phyloP scores from a whole-genome alignment of 2,888 invertebrate species.

The Drosophila gaucha region DNA sequence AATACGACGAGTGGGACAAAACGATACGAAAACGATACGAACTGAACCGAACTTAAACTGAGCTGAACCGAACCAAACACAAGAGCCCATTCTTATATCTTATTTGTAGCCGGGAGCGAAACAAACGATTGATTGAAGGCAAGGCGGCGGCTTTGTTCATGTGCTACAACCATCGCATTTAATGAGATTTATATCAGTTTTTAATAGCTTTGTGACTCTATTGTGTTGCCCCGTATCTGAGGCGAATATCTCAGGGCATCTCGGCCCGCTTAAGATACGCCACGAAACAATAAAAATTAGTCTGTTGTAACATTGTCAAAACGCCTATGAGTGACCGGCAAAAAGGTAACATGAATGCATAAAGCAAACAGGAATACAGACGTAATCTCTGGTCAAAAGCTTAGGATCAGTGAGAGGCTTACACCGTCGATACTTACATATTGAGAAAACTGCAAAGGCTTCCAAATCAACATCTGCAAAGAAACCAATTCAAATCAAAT shows the following conservation, averaged over 20 bases:
- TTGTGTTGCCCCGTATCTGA: constrained; percentile 61
- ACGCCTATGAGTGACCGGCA: constrained; percentile 61
- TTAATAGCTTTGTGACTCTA: constrained; percentile 79
- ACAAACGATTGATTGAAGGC: constrained; percentile 78
- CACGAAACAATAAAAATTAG: constrained; percentile 61
- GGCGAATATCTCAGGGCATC: constrained; percentile 53
- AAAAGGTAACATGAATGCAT: constrained; percentile 9
- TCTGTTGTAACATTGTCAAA: constrained; percentile 68
- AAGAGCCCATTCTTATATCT: constrained; percentile 69
- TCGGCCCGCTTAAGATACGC: constrained; percentile 31
- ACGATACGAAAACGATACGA: constrained; percentile 28
- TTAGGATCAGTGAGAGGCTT: constrained; percentile 9
- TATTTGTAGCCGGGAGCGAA: constrained; percentile 72
- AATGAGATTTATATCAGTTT: constrained; percentile 81
- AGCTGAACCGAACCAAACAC: constrained; percentile 33
- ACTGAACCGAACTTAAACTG: constrained; percentile 27
- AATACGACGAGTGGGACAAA: constrained; percentile 14
- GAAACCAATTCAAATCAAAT: background rate
- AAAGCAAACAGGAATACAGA: constrained; percentile 1
- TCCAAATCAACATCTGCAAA: constrained; percentile 36
- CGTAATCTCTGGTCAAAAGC: background rate
- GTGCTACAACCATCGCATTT: constrained; percentile 78
- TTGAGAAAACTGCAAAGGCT: constrained; percentile 28
- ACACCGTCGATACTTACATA: constrained; percentile 48
- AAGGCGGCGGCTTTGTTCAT: constrained; percentile 72